These are phyloP conservation scores for Vidua macroura DNA, from an alignment of 2,113 vertebrate species.

Conservation along the genomic window DNA sequence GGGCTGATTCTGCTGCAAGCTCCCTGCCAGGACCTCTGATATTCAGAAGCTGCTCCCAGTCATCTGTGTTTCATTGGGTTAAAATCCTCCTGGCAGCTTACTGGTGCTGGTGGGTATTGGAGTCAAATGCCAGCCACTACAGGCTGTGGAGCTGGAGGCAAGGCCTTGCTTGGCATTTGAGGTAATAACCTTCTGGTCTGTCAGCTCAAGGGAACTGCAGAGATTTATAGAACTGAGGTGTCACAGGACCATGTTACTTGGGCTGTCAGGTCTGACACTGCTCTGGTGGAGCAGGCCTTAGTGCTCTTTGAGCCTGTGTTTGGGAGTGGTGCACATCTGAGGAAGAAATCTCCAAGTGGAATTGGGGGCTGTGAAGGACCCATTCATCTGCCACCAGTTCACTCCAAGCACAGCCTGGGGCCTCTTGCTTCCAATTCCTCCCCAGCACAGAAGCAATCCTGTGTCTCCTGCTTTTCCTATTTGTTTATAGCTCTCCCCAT, in stretches of 20 bases:
- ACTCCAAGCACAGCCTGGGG: background rate
- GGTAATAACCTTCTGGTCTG: background rate
- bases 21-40: background rate
- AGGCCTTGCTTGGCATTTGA: background rate
- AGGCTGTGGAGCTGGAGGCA: background rate
- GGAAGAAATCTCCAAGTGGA: background rate
- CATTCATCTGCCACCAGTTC: background rate
- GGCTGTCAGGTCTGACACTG: background rate
- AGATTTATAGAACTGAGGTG: background rate
- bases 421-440: background rate
- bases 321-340: background rate
- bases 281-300: background rate
- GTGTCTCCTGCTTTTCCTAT: constrained; percentile 52
- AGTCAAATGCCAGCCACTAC: background rate
- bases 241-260: background rate
- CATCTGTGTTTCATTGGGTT: background rate
- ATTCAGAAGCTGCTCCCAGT: background rate
- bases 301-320: background rate
- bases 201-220: background rate
- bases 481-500: constrained; percentile 64
- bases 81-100: background rate
- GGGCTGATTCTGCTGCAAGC: background rate
- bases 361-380: background rate
- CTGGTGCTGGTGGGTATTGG: background rate
- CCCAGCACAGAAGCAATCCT: background rate